These are phyloP conservation scores for Galeruca laticollis DNA, from an alignment of 2,888 invertebrate species.

Conservation along the genomic window DNA sequence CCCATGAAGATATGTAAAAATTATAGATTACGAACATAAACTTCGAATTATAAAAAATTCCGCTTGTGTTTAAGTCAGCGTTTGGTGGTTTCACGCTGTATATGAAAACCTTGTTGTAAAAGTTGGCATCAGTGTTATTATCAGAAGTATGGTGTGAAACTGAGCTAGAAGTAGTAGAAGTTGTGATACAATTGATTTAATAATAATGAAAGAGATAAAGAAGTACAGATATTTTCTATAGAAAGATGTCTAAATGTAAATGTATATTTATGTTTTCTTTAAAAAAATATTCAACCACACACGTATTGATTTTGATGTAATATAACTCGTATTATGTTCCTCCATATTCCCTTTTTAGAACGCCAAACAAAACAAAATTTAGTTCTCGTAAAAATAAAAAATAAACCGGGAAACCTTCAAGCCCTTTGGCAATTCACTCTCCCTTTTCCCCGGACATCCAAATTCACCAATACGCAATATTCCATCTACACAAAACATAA, in stretches of 20 bases:
- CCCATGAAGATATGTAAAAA: no score
- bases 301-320: not conserved
- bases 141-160: no score
- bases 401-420: constrained; percentile 27
- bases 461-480: constrained; percentile 40
- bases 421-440: constrained; percentile 27
- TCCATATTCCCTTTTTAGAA: constrained; percentile 1
- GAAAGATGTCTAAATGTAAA: not conserved
- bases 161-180: no score
- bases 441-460: constrained; percentile 1
- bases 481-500: constrained; percentile 39
- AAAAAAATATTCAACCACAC: not conserved
- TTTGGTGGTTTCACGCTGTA: no score
- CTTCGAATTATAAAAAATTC: no score
- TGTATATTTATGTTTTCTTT: not conserved
- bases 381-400: constrained; percentile 33
- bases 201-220: no score
- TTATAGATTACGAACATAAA: no score
- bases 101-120: no score
- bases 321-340: not conserved
- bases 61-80: no score
- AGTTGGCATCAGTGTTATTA: no score
- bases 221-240: not conserved
- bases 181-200: no score
- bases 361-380: constrained; percentile 24